Evolutionary conservation across 2,888 invertebrate genomes (phyloP).

Genomic region (Dicyrtomina minuta): DNA sequence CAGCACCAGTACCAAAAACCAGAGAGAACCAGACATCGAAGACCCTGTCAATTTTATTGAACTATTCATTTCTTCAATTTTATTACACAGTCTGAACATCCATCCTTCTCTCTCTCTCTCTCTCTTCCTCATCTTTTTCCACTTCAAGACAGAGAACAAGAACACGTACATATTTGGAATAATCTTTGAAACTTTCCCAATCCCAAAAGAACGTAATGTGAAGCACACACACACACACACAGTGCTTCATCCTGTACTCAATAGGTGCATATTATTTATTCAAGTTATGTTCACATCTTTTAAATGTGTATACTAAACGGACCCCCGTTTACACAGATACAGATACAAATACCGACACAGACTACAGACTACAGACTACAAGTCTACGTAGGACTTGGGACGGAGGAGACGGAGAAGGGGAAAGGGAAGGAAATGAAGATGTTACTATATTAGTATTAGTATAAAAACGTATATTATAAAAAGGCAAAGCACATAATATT

Average conservation of each 20-base stretch:
- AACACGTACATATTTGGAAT: no score
- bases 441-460: no score
- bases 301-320: no score
- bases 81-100: constrained; percentile 10
- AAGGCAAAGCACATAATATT: constrained; percentile 23
- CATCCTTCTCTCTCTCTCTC: constrained; percentile 2
- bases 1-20: neutral
- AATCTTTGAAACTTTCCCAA: no score
- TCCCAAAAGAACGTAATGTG: no score
- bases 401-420: neutral
- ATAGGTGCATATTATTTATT: no score
- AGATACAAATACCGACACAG: no score
- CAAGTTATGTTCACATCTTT: no score
- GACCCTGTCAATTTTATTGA: constrained; percentile 29
- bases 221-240: no score
- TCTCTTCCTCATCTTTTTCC: neutral
- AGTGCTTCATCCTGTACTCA: no score
- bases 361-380: neutral
- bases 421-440: neutral
- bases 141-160: constrained; percentile 2
- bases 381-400: neutral
- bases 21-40: neutral
- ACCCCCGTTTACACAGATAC: no score
- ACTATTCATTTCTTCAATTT: constrained; percentile 26
- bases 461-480: no score